phyloP scores from a whole-genome alignment of 2,797 vertebrate species.

The Gymnodraco acuticeps region DNA sequence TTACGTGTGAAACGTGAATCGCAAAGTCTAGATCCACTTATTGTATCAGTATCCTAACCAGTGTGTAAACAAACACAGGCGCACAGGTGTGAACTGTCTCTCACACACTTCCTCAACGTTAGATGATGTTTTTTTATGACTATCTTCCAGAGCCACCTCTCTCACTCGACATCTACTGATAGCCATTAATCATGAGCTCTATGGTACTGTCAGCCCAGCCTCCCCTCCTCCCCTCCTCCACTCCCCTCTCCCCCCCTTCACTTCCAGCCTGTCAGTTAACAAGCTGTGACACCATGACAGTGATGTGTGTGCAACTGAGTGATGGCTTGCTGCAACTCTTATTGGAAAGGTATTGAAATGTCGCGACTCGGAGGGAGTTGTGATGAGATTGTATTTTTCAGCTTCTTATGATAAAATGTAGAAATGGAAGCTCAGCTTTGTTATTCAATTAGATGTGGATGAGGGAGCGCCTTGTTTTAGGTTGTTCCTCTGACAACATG shows the following conservation, averaged over 20 bases:
- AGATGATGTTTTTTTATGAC: conserved; percentile 71
- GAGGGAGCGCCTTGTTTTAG: conserved; percentile 38
- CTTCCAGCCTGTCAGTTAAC: conserved; percentile 80
- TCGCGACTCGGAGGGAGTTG: conserved; percentile 45
- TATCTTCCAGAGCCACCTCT: conserved; percentile 61
- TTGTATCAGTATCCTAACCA: conserved; percentile 15
- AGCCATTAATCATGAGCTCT: conserved; percentile 84
- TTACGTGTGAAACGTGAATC: conserved; percentile 35
- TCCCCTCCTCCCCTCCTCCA: conserved; percentile 3
- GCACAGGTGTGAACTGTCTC: conserved; percentile 36
- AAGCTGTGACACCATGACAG: conserved; percentile 81
- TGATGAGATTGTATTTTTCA: conserved; percentile 69
- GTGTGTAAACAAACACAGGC: conserved; percentile 28
- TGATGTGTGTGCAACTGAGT: conserved; percentile 77
- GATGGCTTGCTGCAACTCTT: conserved; percentile 69
- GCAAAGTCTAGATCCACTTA: conserved; percentile 21
- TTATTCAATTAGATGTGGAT: conserved; percentile 65
- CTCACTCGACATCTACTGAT: conserved; percentile 73
- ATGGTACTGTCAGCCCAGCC: conserved; percentile 72
- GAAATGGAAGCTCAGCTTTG: conserved; percentile 48
- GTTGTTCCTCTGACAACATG: conserved; percentile 26
- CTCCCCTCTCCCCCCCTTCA: conserved; percentile 37
- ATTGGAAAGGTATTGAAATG: conserved; percentile 79
- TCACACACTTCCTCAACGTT: conserved; percentile 32
- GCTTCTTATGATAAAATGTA: conserved; percentile 59